A percentile compares a stretch with the other conserved stretches of the same genome.
phyloP scores from a whole-genome alignment of 2,888 invertebrate genomes.

The Scaptomyza parva region DNA sequence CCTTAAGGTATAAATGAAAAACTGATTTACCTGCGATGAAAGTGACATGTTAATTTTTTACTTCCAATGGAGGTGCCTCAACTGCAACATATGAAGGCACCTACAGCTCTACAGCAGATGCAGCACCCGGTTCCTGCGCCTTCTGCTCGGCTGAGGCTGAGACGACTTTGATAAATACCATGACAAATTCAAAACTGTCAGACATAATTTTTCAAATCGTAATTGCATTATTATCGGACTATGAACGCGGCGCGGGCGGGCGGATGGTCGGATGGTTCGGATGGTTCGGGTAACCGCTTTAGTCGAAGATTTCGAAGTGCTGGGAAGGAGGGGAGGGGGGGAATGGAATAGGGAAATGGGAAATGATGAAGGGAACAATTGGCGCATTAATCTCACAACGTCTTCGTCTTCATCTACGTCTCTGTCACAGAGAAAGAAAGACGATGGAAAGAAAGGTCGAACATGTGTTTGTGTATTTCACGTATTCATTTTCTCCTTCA shows the following conservation, averaged over 20 bases:
- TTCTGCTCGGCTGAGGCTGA: slow-evolving; percentile 34
- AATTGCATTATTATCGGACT: slow-evolving; percentile 82
- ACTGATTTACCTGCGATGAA: slow-evolving; percentile 79
- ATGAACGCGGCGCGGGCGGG: slow-evolving; percentile 33
- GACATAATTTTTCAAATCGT: slow-evolving; percentile 82
- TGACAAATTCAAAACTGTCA: slow-evolving; percentile 84
- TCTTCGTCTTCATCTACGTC: slow-evolving; percentile 24
- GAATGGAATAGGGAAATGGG: slow-evolving; percentile 60
- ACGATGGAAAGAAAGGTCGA: slow-evolving; percentile 32
- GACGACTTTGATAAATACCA: slow-evolving; percentile 83
- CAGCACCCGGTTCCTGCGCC: slow-evolving; percentile 13
- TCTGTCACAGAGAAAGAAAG: slow-evolving; percentile 30
- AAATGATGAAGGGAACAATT: slow-evolving; percentile 82
- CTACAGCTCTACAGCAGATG: not conserved
- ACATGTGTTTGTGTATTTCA: slow-evolving; percentile 62
- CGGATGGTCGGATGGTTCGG: too few species aligned
- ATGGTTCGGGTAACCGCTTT: too few species aligned
- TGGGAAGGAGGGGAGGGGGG: too few species aligned
- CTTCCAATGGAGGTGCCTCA: slow-evolving; percentile 38
- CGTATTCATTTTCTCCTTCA: slow-evolving; percentile 24
- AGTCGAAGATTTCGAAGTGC: too few species aligned
- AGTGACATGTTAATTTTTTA: slow-evolving; percentile 80
- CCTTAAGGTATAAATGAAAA: slow-evolving; percentile 65
- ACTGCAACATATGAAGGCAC: slow-evolving; percentile 39
- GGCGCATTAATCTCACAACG: slow-evolving; percentile 81